Percentiles rank a stretch among this genome's conserved stretches.
Evolutionary conservation across 1,140 invertebrate species (phyloP).

Genomic region (Drosophila gunungcola): DNA sequence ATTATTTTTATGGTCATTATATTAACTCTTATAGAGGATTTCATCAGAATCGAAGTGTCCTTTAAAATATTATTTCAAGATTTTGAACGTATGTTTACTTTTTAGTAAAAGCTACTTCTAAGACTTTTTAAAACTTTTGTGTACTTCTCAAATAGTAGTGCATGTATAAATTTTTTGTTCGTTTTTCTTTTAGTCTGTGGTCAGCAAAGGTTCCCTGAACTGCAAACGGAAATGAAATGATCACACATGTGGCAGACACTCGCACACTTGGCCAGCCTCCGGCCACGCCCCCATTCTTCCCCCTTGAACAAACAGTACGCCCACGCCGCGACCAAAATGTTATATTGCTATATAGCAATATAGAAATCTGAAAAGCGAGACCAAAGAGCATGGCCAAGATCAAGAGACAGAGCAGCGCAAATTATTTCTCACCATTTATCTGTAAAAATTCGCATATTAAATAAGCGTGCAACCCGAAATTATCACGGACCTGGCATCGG

Average conservation of each 20-base stretch:
- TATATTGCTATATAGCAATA: constrained; percentile 14
- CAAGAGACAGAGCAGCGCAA: constrained; percentile 73
- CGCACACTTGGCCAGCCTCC: constrained; percentile 22
- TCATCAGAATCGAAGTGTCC: too few relatives aligned
- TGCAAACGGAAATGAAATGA: constrained; percentile 69
- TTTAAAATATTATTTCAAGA: too few relatives aligned
- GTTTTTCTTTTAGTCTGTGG: background rate
- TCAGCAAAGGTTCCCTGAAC: constrained; percentile 9
- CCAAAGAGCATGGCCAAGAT: constrained; percentile 22
- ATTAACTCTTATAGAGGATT: background rate
- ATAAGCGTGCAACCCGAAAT: constrained; percentile 82
- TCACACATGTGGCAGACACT: constrained; percentile 51
- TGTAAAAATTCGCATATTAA: constrained; percentile 84
- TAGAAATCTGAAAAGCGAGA: constrained; percentile 24
- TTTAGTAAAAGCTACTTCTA: too few relatives aligned
- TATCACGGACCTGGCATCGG: constrained; percentile 79
- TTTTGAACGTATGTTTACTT: too few relatives aligned
- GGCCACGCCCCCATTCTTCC: constrained; percentile 47
- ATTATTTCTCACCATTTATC: constrained; percentile 84
- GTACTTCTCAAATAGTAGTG: too few relatives aligned
- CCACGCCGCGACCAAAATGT: constrained; percentile 42
- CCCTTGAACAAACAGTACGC: constrained; percentile 61
- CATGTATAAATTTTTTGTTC: too few relatives aligned
- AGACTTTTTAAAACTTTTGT: too few relatives aligned
- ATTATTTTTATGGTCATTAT: background rate